phyloP scores from a whole-genome alignment of 2,888 invertebrate species.

The Thysanoteuthis rhombus region DNA sequence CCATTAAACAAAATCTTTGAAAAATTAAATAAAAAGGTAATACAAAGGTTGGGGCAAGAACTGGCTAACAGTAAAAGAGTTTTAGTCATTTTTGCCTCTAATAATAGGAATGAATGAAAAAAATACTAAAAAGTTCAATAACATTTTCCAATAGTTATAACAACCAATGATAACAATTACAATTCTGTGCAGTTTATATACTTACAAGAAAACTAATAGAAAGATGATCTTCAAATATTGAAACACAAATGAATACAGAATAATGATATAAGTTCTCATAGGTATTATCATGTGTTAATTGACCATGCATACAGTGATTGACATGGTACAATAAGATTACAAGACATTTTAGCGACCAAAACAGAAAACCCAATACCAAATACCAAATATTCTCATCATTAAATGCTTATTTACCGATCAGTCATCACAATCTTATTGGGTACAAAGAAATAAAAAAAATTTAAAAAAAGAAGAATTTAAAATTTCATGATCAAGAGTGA shows the following conservation, averaged over 20 bases:
- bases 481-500: too few species aligned
- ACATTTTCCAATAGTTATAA: not conserved
- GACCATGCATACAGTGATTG: not conserved
- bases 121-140: not conserved
- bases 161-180: not conserved
- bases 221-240: not conserved
- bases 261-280: not conserved
- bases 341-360: not conserved
- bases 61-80: not conserved
- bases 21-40: not conserved
- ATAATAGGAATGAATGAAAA: not conserved
- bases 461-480: too few species aligned
- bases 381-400: not conserved
- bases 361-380: not conserved
- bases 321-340: not conserved
- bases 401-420: too few species aligned
- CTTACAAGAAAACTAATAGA: not conserved
- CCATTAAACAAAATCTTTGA: not conserved
- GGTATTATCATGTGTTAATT: not conserved
- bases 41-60: not conserved
- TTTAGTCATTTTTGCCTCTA: not conserved
- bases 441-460: too few species aligned
- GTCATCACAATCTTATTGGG: too few species aligned
- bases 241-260: not conserved
- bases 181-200: not conserved